phyloP scores from a whole-genome alignment of 2,113 vertebrate species.

The Danionella cerebrum region DNA sequence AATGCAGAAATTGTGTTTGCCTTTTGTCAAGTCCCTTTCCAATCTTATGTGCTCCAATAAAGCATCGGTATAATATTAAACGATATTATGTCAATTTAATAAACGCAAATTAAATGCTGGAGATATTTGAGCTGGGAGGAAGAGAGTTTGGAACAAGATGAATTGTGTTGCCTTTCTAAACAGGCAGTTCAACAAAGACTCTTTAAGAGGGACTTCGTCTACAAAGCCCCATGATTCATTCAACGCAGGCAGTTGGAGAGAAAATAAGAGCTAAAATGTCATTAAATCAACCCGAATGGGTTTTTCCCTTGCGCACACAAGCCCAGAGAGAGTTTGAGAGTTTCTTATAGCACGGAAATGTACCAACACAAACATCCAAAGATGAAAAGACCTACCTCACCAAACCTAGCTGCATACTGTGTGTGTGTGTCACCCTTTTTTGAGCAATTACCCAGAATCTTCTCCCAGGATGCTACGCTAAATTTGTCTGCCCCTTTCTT shows the following conservation, averaged over 20 bases:
- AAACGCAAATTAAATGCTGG: background rate
- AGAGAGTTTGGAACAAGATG: background rate
- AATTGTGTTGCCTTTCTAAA: background rate
- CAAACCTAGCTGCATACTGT: background rate
- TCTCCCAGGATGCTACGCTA: background rate
- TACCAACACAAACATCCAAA: background rate
- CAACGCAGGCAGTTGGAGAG: background rate
- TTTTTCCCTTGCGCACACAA: background rate
- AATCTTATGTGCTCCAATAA: too few species aligned
- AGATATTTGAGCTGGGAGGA: background rate
- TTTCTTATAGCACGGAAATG: slow-evolving; percentile 1
- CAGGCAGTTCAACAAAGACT: background rate
- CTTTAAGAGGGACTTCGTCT: background rate
- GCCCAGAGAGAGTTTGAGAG: too few species aligned
- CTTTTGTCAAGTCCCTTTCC: too few species aligned
- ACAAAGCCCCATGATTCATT: background rate
- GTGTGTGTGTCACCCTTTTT: background rate
- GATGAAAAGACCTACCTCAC: background rate
- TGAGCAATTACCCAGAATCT: slow-evolving; percentile 21
- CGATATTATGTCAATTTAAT: background rate
- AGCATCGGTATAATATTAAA: too few species aligned
- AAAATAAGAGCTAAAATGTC: background rate
- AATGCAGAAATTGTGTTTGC: too few species aligned
- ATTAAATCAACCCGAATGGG: background rate
- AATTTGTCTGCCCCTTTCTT: background rate